Evolutionary conservation across 2,113 vertebrate genomes (phyloP).

Genomic region (Opisthocomus hoazin): DNA sequence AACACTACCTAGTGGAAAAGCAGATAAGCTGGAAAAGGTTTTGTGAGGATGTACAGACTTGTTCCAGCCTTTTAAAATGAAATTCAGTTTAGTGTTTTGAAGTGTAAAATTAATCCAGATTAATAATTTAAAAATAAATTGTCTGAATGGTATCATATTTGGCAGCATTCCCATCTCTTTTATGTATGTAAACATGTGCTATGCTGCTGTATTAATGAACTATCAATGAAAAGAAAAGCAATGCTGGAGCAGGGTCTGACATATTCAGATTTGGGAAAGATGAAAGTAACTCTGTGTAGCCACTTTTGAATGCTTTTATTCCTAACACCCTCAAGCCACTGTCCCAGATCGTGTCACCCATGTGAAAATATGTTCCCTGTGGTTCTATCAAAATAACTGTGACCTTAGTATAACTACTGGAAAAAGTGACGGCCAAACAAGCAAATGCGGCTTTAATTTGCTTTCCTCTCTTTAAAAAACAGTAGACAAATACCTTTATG

Average conservation of each 20-base stretch:
- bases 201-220: neutral
- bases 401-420: neutral
- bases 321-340: neutral
- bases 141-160: neutral
- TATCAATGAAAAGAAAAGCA: neutral
- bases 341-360: neutral
- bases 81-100: neutral
- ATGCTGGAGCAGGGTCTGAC: neutral
- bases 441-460: neutral
- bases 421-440: neutral
- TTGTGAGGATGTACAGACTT: neutral
- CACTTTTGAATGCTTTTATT: slow-evolving; percentile 4
- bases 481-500: neutral
- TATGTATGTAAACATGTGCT: fast-evolving
- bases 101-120: neutral
- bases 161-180: neutral
- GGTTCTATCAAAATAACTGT: neutral
- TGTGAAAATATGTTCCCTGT: neutral
- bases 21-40: neutral
- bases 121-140: neutral
- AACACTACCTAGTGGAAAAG: neutral
- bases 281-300: neutral
- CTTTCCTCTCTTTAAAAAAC: neutral
- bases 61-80: neutral
- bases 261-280: neutral